Evolutionary conservation across 2,888 invertebrate genomes (phyloP).

Genomic region (Stenurella melanura): DNA sequence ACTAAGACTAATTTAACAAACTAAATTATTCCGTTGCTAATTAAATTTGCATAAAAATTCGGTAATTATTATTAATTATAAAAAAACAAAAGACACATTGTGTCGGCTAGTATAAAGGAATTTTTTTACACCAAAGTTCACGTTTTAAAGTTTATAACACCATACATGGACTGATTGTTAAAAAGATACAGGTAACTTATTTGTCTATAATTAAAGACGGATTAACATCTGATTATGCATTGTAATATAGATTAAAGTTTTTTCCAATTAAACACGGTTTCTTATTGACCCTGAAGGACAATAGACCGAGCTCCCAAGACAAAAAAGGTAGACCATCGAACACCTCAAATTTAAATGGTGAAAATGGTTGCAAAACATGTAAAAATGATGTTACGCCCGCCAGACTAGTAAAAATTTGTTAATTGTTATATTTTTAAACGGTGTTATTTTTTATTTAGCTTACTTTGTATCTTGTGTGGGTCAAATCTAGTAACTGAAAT

Average conservation of each 20-base stretch:
- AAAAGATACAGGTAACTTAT: constrained; percentile 3
- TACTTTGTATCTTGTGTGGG: too few relatives aligned
- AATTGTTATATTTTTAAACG: too few relatives aligned
- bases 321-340: too few relatives aligned
- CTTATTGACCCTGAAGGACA: neutral
- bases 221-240: constrained; percentile 7
- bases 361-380: too few relatives aligned
- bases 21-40: constrained; percentile 14
- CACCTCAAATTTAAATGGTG: too few relatives aligned
- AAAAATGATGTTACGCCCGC: too few relatives aligned
- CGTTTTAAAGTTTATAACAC: neutral
- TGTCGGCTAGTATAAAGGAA: constrained; percentile 5
- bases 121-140: neutral
- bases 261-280: neutral
- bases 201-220: constrained; percentile 4
- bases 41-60: constrained; percentile 18
- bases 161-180: constrained; percentile 3
- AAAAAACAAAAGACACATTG: constrained; percentile 7
- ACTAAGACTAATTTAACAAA: neutral
- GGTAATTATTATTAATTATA: constrained; percentile 22
- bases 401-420: too few relatives aligned
- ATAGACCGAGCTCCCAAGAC: too few relatives aligned
- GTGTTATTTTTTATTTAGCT: too few relatives aligned
- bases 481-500: too few relatives aligned
- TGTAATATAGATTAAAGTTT: neutral